Conservation (phyloP, 2,888 invertebrate species). For the Polydesmus complanatus region DNA sequence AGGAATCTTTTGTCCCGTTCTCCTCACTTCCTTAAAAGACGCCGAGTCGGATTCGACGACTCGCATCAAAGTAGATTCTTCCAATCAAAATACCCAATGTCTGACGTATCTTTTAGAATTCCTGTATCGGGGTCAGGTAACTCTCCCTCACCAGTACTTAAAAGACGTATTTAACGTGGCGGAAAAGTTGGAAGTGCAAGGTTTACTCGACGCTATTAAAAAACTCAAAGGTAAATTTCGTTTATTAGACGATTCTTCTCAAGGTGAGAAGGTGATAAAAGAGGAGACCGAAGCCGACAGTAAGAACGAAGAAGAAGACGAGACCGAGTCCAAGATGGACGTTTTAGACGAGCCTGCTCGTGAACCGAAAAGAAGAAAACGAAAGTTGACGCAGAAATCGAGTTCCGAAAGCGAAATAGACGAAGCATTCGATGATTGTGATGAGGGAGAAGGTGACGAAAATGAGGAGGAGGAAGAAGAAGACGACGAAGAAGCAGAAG, state of each 20-base stretch:
- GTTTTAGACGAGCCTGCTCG: not conserved
- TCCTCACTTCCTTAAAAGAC: not conserved
- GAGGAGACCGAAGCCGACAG: not conserved
- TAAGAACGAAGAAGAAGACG: no score
- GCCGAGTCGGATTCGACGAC: not conserved
- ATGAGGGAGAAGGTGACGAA: not conserved
- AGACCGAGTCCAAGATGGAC: not conserved
- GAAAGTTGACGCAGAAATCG: not conserved
- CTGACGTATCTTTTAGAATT: not conserved
- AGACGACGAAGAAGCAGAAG: not conserved
- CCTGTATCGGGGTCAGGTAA: not conserved
- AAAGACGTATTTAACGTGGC: not conserved
- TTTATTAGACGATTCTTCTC: no score
- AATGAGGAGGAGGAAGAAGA: not conserved
- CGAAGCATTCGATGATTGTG: not conserved
- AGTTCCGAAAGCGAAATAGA: not conserved
- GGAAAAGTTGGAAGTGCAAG: not conserved
- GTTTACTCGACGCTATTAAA: not conserved
- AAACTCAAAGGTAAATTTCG: not conserved
- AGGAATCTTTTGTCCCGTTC: not conserved
- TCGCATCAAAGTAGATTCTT: not conserved
- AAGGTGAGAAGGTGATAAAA: no score
- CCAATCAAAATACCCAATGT: not conserved
- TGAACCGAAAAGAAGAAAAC: not conserved
- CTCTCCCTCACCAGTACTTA: not conserved